These are phyloP conservation scores for Agraylea sexmaculata DNA, from an alignment of 1,140 invertebrate species.

Conservation along the genomic window DNA sequence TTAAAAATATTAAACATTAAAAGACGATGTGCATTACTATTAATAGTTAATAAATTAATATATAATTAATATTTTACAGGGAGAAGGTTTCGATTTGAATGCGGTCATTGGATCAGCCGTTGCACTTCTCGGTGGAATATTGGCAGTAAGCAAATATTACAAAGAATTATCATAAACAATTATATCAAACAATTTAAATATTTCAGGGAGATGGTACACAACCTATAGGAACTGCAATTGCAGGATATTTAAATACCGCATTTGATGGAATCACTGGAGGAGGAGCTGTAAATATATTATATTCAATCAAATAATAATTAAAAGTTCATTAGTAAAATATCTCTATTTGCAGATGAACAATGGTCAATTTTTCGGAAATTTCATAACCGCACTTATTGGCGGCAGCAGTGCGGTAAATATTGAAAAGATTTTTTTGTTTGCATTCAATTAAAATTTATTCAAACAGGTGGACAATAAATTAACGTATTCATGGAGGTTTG, in stretches of 20 bases:
- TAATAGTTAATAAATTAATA: no score
- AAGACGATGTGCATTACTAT: no score
- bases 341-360: conserved; percentile 27
- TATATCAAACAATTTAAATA: not conserved
- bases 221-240: conserved; percentile 38
- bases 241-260: conserved; percentile 34
- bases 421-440: conserved; percentile 5
- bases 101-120: conserved; percentile 27
- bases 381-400: conserved; percentile 28
- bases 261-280: conserved; percentile 40
- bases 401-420: conserved; percentile 31
- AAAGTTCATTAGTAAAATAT: conserved; percentile 4
- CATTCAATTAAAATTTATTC: no score
- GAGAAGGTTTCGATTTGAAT: conserved; percentile 31
- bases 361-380: conserved; percentile 32
- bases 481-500: no score
- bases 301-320: conserved; percentile 5
- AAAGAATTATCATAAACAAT: conserved; percentile 4
- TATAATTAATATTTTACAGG: conserved; percentile 21
- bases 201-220: conserved; percentile 29
- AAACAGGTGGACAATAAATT: no score
- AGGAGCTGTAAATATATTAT: conserved; percentile 32
- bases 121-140: conserved; percentile 27
- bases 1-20: no score
- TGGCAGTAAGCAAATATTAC: conserved; percentile 22